phyloP scores from a whole-genome alignment of 2,888 invertebrate species.

The Rhamphomyia laevipes region DNA sequence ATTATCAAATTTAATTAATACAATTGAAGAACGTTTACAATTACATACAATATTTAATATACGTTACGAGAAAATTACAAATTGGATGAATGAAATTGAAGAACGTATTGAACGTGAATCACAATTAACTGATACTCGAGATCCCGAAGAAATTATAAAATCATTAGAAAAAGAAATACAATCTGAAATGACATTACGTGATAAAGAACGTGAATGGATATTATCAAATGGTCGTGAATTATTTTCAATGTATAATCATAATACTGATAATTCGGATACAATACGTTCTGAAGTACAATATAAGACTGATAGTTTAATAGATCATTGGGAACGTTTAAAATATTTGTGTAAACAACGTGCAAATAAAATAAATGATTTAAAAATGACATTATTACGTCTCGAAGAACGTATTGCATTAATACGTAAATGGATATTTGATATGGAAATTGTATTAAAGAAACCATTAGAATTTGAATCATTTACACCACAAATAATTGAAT shows the following conservation, averaged over 20 bases:
- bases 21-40: slow-evolving; percentile 61
- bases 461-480: slow-evolving; percentile 55
- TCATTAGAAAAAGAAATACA: slow-evolving; percentile 62
- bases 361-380: slow-evolving; percentile 58
- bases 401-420: slow-evolving; percentile 63
- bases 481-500: slow-evolving; percentile 52
- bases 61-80: slow-evolving; percentile 49
- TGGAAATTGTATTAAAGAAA: slow-evolving; percentile 57
- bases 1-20: slow-evolving; percentile 55
- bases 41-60: slow-evolving; percentile 58
- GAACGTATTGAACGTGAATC: slow-evolving; percentile 48
- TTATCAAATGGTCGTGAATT: slow-evolving; percentile 53
- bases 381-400: slow-evolving; percentile 56
- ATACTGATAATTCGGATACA: slow-evolving; percentile 47
- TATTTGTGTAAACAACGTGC: slow-evolving; percentile 53
- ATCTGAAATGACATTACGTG: slow-evolving; percentile 62
- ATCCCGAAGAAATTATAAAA: slow-evolving; percentile 61
- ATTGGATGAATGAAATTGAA: slow-evolving; percentile 61
- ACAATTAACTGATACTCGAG: slow-evolving; percentile 43
- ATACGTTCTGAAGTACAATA: slow-evolving; percentile 47
- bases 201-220: slow-evolving; percentile 69
- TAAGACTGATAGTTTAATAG: slow-evolving; percentile 48
- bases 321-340: slow-evolving; percentile 56
- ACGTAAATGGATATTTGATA: slow-evolving; percentile 56
- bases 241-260: slow-evolving; percentile 46